phyloP scores from a whole-genome alignment of 2,113 vertebrate genomes.

The Epinephelus cyanopodus region DNA sequence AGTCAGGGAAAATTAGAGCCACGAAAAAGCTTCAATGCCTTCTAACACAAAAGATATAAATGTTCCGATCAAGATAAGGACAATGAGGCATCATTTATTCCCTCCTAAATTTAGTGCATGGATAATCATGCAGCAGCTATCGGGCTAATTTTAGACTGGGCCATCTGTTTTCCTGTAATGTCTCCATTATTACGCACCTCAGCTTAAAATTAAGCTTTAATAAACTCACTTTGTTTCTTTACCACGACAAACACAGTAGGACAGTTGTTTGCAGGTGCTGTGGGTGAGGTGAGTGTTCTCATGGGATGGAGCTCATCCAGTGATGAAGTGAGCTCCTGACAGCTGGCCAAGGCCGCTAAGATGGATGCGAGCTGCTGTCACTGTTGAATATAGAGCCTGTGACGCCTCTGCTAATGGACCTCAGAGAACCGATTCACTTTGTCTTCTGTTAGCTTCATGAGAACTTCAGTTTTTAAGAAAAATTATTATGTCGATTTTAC shows the following conservation, averaged over 20 bases:
- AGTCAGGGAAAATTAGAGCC: conserved; percentile 25
- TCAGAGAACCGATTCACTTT: neutral
- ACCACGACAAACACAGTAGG: neutral
- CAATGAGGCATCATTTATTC: conserved; percentile 38
- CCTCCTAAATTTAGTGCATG: conserved; percentile 51
- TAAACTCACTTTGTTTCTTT: conserved; percentile 2
- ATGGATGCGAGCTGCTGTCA: conserved; percentile 65
- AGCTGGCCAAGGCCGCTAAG: conserved; percentile 37
- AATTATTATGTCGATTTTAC: neutral
- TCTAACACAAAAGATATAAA: neutral
- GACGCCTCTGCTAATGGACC: conserved; percentile 32
- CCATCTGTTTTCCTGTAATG: conserved; percentile 53
- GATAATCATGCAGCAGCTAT: conserved; percentile 26
- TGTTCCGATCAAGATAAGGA: conserved; percentile 7
- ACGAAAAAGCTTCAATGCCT: neutral
- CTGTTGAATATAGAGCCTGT: conserved; percentile 41
- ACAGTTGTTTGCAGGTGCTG: conserved; percentile 27
- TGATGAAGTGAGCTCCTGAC: conserved; percentile 51
- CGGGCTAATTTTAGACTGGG: conserved; percentile 48
- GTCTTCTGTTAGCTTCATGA: neutral
- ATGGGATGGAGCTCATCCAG: conserved; percentile 30
- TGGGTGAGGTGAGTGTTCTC: conserved; percentile 6
- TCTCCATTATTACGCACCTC: conserved; percentile 27
- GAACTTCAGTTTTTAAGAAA: neutral
- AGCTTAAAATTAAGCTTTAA: conserved; percentile 27